Conservation (phyloP, 2,888 invertebrate genomes). For the Sminthurides aquaticus region DNA sequence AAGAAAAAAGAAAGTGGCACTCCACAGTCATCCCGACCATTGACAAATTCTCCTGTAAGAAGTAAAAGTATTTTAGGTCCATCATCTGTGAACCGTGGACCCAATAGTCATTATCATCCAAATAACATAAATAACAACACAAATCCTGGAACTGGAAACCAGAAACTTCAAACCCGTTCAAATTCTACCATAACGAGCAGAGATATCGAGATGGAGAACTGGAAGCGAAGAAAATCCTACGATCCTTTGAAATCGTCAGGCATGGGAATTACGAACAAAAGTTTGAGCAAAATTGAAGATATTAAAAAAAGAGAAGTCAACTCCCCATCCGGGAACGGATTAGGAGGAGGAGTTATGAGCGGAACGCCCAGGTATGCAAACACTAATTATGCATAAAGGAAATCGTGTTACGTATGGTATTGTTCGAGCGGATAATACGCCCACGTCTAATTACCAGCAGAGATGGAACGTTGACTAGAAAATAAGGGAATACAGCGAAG, state of each 20-base stretch:
- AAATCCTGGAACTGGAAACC: slow-evolving; percentile 17
- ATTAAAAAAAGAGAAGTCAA: slow-evolving; percentile 1
- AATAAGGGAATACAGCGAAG: too few species aligned
- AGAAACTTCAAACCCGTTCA: slow-evolving; percentile 18
- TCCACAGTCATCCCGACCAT: slow-evolving; percentile 8
- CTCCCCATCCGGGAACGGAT: background rate
- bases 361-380: background rate
- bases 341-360: background rate
- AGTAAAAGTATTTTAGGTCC: slow-evolving; percentile 19
- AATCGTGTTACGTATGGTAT: too few species aligned
- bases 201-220: slow-evolving; percentile 85
- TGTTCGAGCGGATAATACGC: too few species aligned
- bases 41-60: slow-evolving; percentile 5
- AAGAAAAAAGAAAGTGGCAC: background rate
- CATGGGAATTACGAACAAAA: slow-evolving; percentile 57
- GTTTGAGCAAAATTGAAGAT: slow-evolving; percentile 10
- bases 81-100: slow-evolving; percentile 16
- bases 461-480: too few species aligned
- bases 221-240: slow-evolving; percentile 91
- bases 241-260: slow-evolving; percentile 91
- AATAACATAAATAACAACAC: slow-evolving; percentile 13
- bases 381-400: too few species aligned
- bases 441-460: too few species aligned
- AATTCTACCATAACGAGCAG: slow-evolving; percentile 65
- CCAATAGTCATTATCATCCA: slow-evolving; percentile 1